Evolutionary conservation across 2,888 invertebrate species (phyloP).

Genomic region (Agonopterix alstromeriana): DNA sequence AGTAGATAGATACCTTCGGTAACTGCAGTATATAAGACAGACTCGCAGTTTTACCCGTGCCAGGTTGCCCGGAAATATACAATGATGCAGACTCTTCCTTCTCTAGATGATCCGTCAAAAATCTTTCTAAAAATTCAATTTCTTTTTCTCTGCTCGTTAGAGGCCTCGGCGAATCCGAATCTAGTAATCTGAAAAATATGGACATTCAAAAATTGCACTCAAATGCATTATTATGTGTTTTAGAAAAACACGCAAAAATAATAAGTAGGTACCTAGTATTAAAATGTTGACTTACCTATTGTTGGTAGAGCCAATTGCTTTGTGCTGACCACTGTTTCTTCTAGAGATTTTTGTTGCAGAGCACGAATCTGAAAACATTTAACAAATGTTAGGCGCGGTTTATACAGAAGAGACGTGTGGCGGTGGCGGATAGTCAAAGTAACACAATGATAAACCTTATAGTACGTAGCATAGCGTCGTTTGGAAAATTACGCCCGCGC

Average conservation of each 20-base stretch:
- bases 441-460: too few relatives aligned
- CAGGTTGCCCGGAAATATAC: constrained; percentile 97
- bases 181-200: constrained; percentile 12
- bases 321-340: constrained; percentile 4
- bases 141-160: constrained; percentile 90
- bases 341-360: constrained; percentile 39
- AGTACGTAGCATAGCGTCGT: too few relatives aligned
- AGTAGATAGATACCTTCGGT: constrained; percentile 71
- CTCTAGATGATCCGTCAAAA: constrained; percentile 81
- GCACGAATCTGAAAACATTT: constrained; percentile 35
- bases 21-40: constrained; percentile 84
- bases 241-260: too few relatives aligned
- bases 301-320: too few relatives aligned
- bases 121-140: constrained; percentile 80
- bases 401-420: too few relatives aligned
- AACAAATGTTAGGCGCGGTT: constrained; percentile 2
- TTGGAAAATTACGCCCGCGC: too few relatives aligned
- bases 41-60: constrained; percentile 97
- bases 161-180: constrained; percentile 27
- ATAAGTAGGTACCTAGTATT: too few relatives aligned
- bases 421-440: too few relatives aligned
- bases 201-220: too few relatives aligned
- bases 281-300: too few relatives aligned
- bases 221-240: too few relatives aligned
- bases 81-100: constrained; percentile 85